Base-by-base conservation (phyloP, 2,888 invertebrate genomes). In the Cheiracanthium punctorium region DNA sequence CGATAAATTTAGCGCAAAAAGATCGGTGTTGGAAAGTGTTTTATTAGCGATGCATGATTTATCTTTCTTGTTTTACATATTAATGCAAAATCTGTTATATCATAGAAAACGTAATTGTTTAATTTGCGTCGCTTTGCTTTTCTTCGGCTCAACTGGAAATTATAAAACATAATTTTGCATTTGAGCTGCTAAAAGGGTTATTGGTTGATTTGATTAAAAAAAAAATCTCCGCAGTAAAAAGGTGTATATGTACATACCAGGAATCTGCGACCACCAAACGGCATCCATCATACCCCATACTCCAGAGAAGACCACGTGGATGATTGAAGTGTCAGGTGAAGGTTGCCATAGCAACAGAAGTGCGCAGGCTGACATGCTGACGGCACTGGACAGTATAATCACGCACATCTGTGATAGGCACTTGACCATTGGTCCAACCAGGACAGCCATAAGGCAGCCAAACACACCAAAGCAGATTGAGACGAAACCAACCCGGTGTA, bases 391-490 rank as follows among this genome's bases (percentile, higher is more conserved):
- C 33, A 95, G 94, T 20, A 95, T 93, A 91, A 97, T 95, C 88
- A 97, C 94, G 0, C 96, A 95, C 90, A 95, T 94, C 90, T 98
- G 94, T 24, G 98, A 98, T 89, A 97, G 95, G 91, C 95, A 96
- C 92, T 97, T 97, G 95, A 97, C 97, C 80, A 97, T 93, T 0
- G 96, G 95, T 1, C 98, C 98, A 92, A 98, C 98, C 32, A 97
- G 93, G 84, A 97, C 93, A 37, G 98, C 97, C 92, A 97, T 97
- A 79, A 96, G 93, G 0, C 98, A 97, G 92, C 98, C 97, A 58
- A 96, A 96, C 0, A 98, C 96, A 0, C 98, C 98, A 92, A 98
- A 98, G 91, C 97, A 97, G 91, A 98, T 97, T 96, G 98, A 97
- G 72, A 98, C 97, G 93, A 97, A 98, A 77, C 99, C 98, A 75